Evolutionary conservation across 2,888 invertebrate genomes (phyloP).

Genomic region (Tortricodes alternella): DNA sequence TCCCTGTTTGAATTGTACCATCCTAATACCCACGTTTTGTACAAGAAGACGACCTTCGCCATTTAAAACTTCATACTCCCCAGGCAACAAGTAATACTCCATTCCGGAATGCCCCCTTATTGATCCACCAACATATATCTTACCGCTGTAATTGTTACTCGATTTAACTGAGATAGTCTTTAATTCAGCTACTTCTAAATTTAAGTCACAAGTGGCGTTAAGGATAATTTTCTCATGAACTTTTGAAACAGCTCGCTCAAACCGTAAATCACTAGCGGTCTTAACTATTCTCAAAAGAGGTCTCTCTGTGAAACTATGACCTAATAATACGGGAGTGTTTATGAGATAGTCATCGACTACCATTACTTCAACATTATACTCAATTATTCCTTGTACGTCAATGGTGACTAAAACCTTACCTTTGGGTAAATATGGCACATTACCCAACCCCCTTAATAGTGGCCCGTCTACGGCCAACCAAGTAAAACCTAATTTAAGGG

Average conservation of each 20-base stretch:
- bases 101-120: neutral
- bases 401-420: neutral
- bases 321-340: conserved; percentile 8
- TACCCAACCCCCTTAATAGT: neutral
- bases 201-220: neutral
- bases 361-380: neutral
- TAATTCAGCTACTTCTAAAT: neutral
- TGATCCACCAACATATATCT: neutral
- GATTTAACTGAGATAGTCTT: neutral
- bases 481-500: neutral
- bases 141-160: neutral
- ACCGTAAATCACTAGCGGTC: conserved; percentile 1
- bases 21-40: neutral
- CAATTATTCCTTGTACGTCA: neutral
- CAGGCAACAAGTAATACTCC: neutral
- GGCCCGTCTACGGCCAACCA: neutral
- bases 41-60: neutral
- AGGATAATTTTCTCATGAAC: neutral
- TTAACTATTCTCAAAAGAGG: conserved; percentile 14
- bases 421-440: neutral
- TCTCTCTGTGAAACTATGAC: conserved; percentile 22
- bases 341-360: neutral
- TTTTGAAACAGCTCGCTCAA: neutral
- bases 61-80: neutral
- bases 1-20: neutral